phyloP scores from a whole-genome alignment of 1,140 invertebrate species.

The Oncopeltus fasciatus region DNA sequence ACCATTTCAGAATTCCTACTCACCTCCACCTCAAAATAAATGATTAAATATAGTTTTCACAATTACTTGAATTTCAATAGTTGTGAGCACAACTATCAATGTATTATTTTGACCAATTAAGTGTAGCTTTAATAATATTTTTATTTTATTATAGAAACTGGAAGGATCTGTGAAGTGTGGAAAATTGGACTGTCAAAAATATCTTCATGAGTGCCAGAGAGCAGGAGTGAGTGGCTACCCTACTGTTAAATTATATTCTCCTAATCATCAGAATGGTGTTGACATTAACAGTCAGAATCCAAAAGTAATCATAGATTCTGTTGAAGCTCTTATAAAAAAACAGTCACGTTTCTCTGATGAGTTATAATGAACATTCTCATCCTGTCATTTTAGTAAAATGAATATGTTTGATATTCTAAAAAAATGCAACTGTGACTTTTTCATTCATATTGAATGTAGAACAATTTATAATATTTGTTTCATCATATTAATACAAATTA shows the following conservation, averaged over 20 bases:
- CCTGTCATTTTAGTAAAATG: too few relatives aligned
- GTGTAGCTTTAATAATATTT: not conserved
- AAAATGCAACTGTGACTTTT: too few relatives aligned
- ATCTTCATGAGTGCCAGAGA: constrained; percentile 31
- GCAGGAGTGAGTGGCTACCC: constrained; percentile 39
- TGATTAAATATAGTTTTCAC: too few relatives aligned
- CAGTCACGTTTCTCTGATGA: constrained; percentile 12
- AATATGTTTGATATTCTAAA: too few relatives aligned
- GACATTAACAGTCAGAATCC: constrained; percentile 19
- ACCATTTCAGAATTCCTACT: too few relatives aligned
- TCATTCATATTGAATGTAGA: too few relatives aligned
- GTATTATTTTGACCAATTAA: too few relatives aligned
- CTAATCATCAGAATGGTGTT: constrained; percentile 10
- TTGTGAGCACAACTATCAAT: too few relatives aligned
- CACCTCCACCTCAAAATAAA: too few relatives aligned
- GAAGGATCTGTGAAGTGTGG: constrained; percentile 36
- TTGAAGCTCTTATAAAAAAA: constrained; percentile 12
- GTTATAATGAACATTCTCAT: constrained; percentile 9
- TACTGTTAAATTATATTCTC: constrained; percentile 31
- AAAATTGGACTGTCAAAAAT: constrained; percentile 41
- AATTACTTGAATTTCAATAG: too few relatives aligned
- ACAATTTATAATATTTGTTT: too few relatives aligned
- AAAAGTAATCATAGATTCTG: constrained; percentile 12
- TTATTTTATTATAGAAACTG: constrained; percentile 31
- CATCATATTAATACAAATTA: too few relatives aligned